These are phyloP conservation scores for Diarsia mendica DNA, from an alignment of 2,888 invertebrate species.

Conservation along the genomic window DNA sequence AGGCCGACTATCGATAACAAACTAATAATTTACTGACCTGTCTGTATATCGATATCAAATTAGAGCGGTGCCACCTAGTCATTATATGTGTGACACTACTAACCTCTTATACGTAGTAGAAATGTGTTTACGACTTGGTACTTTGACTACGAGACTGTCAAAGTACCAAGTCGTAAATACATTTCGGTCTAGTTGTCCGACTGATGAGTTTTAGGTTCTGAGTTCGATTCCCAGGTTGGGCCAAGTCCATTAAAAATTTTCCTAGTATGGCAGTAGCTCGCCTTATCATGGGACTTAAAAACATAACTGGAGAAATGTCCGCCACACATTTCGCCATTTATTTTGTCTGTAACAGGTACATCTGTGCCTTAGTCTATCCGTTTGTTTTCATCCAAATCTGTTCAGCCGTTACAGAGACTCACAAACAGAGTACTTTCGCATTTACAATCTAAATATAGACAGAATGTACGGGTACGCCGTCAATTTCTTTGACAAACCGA, in stretches of 20 bases:
- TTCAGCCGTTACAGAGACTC: not conserved
- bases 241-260: not conserved
- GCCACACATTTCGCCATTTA: too few species aligned
- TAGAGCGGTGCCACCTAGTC: conserved; percentile 39
- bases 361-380: not conserved
- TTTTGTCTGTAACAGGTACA: too few species aligned
- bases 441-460: not conserved
- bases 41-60: conserved; percentile 54
- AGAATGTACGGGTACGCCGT: not conserved
- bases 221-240: not conserved
- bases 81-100: conserved; percentile 13
- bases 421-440: not conserved
- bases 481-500: not conserved
- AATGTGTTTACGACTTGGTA: conserved; percentile 21
- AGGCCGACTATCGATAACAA: conserved; percentile 48
- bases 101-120: conserved; percentile 22
- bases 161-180: too few species aligned
- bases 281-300: not conserved
- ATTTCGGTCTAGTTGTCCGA: not conserved
- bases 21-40: conserved; percentile 57
- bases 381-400: not conserved
- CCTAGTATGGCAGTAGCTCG: not conserved
- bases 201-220: not conserved
- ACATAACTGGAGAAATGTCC: not conserved
- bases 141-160: not conserved